A percentile compares a stretch with the other conserved stretches of the same genome.
These are phyloP conservation scores for Orthosia cruda DNA, from an alignment of 2,888 invertebrate species.

Conservation along the genomic window DNA sequence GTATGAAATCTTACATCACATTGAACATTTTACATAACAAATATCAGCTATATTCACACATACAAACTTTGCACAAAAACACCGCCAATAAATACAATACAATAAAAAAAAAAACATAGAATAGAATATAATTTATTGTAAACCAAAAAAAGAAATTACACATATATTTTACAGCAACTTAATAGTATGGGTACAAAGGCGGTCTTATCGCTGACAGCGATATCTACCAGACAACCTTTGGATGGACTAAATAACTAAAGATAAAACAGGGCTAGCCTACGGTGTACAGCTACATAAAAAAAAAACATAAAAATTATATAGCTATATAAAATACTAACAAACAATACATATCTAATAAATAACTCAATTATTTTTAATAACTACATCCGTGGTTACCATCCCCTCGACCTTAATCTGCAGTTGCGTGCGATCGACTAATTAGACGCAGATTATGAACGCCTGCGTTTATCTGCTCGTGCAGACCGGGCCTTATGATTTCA, in stretches of 20 bases:
- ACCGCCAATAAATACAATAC: conserved; percentile 7
- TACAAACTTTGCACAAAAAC: background rate
- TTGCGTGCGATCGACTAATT: conserved; percentile 63
- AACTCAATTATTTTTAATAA: conserved; percentile 38
- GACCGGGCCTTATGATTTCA: conserved; percentile 74
- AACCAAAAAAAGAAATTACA: too few relatives aligned
- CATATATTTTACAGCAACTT: too few relatives aligned
- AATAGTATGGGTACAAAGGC: too few relatives aligned
- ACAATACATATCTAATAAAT: conserved; percentile 11
- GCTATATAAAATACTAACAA: too few relatives aligned
- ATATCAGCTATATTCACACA: conserved; percentile 3
- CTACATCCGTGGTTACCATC: conserved; percentile 36
- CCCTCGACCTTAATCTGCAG: conserved; percentile 41
- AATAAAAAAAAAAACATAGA: conserved; percentile 12
- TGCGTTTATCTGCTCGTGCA: conserved; percentile 68
- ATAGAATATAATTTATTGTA: too few relatives aligned
- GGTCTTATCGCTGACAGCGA: too few relatives aligned
- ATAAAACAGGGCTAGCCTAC: too few relatives aligned
- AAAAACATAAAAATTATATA: too few relatives aligned
- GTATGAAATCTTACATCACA: too few relatives aligned
- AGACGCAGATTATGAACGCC: conserved; percentile 45
- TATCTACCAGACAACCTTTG: too few relatives aligned
- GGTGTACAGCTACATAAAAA: too few relatives aligned
- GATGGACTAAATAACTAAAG: too few relatives aligned
- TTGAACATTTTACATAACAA: conserved; percentile 5